Conservation (phyloP, 2,113 vertebrate genomes). For the Zootoca vivipara region DNA sequence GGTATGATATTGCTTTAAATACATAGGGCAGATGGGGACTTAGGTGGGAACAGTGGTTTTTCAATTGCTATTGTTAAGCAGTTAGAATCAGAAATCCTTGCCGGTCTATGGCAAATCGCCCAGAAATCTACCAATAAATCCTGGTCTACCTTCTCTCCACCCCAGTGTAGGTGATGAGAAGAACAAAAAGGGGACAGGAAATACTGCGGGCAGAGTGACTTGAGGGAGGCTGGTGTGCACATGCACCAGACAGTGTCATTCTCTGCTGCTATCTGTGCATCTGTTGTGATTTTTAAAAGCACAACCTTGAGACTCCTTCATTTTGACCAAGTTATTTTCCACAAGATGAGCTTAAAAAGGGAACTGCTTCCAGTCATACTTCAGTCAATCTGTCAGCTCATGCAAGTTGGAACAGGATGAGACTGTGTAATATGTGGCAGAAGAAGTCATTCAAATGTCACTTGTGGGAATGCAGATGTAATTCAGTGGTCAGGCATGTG, state of each 20-base stretch:
- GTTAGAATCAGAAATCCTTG: too few species aligned
- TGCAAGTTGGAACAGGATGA: background rate
- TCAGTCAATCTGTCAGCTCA: background rate
- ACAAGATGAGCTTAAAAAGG: background rate
- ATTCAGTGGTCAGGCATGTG: background rate
- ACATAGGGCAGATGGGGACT: too few species aligned
- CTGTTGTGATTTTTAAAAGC: background rate
- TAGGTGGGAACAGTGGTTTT: too few species aligned
- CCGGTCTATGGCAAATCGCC: too few species aligned
- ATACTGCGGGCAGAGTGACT: background rate
- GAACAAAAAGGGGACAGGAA: background rate
- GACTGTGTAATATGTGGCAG: background rate
- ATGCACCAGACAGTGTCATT: background rate
- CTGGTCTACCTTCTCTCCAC: too few species aligned
- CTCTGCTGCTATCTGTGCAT: background rate
- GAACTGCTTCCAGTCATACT: background rate
- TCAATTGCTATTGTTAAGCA: too few species aligned
- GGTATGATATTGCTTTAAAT: too few species aligned
- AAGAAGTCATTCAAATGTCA: background rate
- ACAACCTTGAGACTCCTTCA: background rate
- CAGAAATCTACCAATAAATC: too few species aligned
- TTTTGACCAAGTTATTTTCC: background rate
- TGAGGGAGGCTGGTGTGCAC: background rate
- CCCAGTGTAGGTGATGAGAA: background rate
- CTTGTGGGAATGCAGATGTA: background rate